These are phyloP conservation scores for Synergus japonicus DNA, from an alignment of 2,888 invertebrate genomes.

Conservation along the genomic window DNA sequence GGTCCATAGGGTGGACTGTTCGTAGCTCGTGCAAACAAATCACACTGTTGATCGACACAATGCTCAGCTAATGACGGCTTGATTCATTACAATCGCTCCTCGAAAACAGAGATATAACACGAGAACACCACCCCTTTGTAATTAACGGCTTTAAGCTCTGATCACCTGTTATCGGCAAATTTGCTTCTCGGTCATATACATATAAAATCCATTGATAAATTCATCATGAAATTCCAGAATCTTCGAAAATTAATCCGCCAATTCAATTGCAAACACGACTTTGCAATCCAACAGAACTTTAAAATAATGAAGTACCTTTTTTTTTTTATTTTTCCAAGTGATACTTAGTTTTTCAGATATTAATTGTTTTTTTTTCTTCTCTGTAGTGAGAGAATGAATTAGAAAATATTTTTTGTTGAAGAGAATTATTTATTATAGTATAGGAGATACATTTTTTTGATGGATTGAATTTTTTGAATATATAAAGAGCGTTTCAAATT, in stretches of 20 bases:
- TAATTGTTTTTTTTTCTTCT: too few relatives aligned
- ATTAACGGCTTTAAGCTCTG: slow-evolving; percentile 41
- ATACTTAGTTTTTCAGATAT: too few relatives aligned
- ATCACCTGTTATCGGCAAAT: slow-evolving; percentile 38
- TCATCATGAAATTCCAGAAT: not conserved
- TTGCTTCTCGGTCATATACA: slow-evolving; percentile 3
- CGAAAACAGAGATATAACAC: slow-evolving; percentile 14
- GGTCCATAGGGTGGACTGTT: slow-evolving; percentile 26
- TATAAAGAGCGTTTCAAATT: not conserved
- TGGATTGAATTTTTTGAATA: not conserved
- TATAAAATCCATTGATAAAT: not conserved
- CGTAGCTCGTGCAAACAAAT: slow-evolving; percentile 26
- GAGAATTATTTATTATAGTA: too few relatives aligned
- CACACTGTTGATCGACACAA: slow-evolving; percentile 36
- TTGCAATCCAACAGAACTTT: too few relatives aligned
- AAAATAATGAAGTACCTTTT: too few relatives aligned
- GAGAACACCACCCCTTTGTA: slow-evolving; percentile 4
- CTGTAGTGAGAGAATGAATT: too few relatives aligned
- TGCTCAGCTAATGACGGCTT: slow-evolving; percentile 42
- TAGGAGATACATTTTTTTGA: not conserved
- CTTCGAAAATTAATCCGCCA: not conserved
- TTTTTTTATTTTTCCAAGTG: too few relatives aligned
- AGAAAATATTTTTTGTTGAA: too few relatives aligned
- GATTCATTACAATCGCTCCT: slow-evolving; percentile 40
- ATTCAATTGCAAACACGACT: too few relatives aligned